phyloP scores from a whole-genome alignment of 53 echinoderm and acorn worm genomes.

The Luidia sarsii region DNA sequence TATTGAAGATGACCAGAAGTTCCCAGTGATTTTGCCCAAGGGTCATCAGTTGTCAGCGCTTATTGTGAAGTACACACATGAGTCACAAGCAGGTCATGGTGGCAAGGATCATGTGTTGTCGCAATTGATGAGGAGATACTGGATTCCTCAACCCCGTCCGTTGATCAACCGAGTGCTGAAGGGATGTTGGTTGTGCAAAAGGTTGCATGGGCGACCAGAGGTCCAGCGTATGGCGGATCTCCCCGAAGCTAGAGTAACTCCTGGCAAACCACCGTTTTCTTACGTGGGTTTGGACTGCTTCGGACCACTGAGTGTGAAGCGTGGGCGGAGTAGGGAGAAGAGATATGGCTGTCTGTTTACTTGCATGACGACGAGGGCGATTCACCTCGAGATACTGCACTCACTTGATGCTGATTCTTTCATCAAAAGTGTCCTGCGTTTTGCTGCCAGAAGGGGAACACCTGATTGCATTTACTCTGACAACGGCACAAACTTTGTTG shows the following conservation, averaged over 20 bases:
- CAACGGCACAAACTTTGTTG: slow-evolving; percentile 71
- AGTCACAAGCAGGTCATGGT: slow-evolving; percentile 23
- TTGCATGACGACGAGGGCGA: slow-evolving; percentile 58
- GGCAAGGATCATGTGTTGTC: slow-evolving; percentile 41
- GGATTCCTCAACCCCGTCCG: slow-evolving; percentile 27
- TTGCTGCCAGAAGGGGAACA: slow-evolving; percentile 57
- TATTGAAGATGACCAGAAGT: background rate
- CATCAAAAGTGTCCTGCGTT: slow-evolving; percentile 63
- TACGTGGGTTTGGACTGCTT: slow-evolving; percentile 63
- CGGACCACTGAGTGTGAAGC: slow-evolving; percentile 61
- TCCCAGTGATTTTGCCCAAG: slow-evolving; percentile 36
- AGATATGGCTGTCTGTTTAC: slow-evolving; percentile 69
- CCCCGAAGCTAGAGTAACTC: slow-evolving; percentile 55
- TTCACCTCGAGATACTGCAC: slow-evolving; percentile 63
- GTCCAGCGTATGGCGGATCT: slow-evolving; percentile 58
- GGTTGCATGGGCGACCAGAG: slow-evolving; percentile 3
- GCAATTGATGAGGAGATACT: slow-evolving; percentile 31
- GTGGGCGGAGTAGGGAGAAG: slow-evolving; percentile 42
- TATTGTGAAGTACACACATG: slow-evolving; percentile 2
- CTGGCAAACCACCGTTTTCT: slow-evolving; percentile 62
- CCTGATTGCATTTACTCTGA: slow-evolving; percentile 55
- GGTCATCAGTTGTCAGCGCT: slow-evolving; percentile 1
- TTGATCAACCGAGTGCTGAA: slow-evolving; percentile 19
- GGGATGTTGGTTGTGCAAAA: slow-evolving; percentile 47
- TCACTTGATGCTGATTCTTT: slow-evolving; percentile 63